Percentiles rank a stretch among this genome's conserved stretches.
Evolutionary conservation across 2,113 vertebrate genomes (phyloP).

Genomic region (Stigmatopora argus): DNA sequence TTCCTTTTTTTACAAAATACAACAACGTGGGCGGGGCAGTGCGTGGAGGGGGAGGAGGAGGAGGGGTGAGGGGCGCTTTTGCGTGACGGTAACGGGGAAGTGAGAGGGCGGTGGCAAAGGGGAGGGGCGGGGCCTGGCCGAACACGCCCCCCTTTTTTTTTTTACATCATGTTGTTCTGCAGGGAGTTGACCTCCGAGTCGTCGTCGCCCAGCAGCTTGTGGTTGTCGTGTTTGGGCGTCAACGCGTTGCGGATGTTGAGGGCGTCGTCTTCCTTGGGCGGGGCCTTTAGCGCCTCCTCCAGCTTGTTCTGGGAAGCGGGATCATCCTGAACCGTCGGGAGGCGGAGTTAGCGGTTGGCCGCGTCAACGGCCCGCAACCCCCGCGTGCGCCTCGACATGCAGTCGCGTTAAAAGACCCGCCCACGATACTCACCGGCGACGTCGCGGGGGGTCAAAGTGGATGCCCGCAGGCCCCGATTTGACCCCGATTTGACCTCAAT

Average conservation of each 20-base stretch:
- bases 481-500: too few species aligned
- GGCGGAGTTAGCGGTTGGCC: constrained; percentile 38
- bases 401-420: too few species aligned
- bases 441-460: too few species aligned
- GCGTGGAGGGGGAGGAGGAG: constrained; percentile 45
- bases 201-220: constrained; percentile 81
- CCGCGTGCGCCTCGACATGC: too few species aligned
- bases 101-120: constrained; percentile 39
- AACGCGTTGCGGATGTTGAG: constrained; percentile 93
- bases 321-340: constrained; percentile 71
- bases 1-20: constrained; percentile 81
- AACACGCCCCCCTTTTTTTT: background rate
- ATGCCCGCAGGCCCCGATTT: too few species aligned
- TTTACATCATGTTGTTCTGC: constrained; percentile 94
- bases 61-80: constrained; percentile 34
- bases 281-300: constrained; percentile 89
- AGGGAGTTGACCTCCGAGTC: constrained; percentile 87
- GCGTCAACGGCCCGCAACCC: background rate
- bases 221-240: constrained; percentile 86
- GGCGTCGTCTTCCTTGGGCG: constrained; percentile 88
- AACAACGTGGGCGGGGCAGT: constrained; percentile 80
- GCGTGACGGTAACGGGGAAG: constrained; percentile 56
- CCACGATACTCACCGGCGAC: too few species aligned
- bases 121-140: constrained; percentile 30
- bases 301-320: constrained; percentile 86